Evolutionary conservation across 2,113 vertebrate genomes (phyloP).

Genomic region (Vidua chalybeata): DNA sequence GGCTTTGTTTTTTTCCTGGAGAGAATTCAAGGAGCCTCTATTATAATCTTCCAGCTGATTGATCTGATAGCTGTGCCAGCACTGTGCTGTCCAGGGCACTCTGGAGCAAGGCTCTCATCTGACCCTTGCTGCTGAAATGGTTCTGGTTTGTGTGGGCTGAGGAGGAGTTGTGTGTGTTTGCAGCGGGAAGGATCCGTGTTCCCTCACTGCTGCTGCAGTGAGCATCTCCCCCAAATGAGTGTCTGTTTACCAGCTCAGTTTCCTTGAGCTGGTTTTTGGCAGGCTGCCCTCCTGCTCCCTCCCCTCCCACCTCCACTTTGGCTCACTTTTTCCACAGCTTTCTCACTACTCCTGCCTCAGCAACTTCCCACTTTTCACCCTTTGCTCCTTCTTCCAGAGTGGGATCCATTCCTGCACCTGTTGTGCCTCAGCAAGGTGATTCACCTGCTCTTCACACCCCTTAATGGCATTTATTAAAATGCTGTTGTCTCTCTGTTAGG

Average conservation of each 20-base stretch:
- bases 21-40: neutral
- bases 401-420: neutral
- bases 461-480: neutral
- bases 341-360: neutral
- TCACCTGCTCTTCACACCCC: neutral
- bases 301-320: neutral
- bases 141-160: neutral
- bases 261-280: neutral
- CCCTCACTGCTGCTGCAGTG: neutral
- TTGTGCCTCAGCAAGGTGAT: neutral
- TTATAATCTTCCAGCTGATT: conserved; percentile 5
- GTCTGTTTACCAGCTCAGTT: neutral
- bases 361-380: neutral
- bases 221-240: neutral
- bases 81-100: neutral
- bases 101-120: neutral
- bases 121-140: neutral
- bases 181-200: neutral
- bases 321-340: neutral
- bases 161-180: neutral
- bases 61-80: neutral
- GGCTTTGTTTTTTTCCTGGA: neutral
- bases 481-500: neutral
- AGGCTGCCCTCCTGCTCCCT: neutral
- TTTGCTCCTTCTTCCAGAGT: neutral